These are phyloP conservation scores for Pinna nobilis DNA, from an alignment of 1,140 invertebrate genomes.

Conservation along the genomic window DNA sequence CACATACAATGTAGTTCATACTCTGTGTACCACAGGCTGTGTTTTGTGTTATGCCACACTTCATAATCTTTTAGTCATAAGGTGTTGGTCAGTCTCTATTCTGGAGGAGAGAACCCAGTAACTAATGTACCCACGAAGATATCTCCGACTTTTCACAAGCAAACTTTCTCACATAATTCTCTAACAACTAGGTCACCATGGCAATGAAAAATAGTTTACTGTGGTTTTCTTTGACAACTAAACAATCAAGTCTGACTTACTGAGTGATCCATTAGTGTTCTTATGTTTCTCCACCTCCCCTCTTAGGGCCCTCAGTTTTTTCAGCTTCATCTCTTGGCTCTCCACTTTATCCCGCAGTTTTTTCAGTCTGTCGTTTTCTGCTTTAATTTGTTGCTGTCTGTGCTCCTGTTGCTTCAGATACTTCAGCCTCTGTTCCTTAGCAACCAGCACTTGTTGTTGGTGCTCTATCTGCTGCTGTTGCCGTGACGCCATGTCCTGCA, in stretches of 20 bases:
- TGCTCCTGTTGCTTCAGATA: slow-evolving; percentile 93
- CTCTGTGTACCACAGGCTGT: no score
- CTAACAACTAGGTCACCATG: neutral
- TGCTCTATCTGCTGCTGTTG: slow-evolving; percentile 97
- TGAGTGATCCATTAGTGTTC: slow-evolving; percentile 91
- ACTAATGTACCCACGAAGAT: no score
- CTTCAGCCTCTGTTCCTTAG: slow-evolving; percentile 93
- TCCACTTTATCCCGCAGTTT: slow-evolving; percentile 92
- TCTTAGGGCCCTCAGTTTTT: slow-evolving; percentile 89
- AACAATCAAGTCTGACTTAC: slow-evolving; percentile 80
- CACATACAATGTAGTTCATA: no score
- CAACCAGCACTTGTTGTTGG: slow-evolving; percentile 91
- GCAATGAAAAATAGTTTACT: neutral
- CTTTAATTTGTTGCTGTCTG: slow-evolving; percentile 86
- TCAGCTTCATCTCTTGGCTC: slow-evolving; percentile 93
- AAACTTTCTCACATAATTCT: neutral
- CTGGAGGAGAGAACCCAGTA: no score
- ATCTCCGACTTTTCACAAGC: no score
- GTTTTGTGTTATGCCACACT: no score
- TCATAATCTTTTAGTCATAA: no score
- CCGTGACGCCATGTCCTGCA: slow-evolving; percentile 95
- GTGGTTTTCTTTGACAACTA: neutral
- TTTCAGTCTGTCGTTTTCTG: slow-evolving; percentile 90
- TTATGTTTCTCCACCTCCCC: slow-evolving; percentile 95
- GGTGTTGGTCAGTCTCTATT: no score